These are phyloP conservation scores for Abscondita cerata DNA, from an alignment of 2,888 invertebrate species.

Conservation along the genomic window DNA sequence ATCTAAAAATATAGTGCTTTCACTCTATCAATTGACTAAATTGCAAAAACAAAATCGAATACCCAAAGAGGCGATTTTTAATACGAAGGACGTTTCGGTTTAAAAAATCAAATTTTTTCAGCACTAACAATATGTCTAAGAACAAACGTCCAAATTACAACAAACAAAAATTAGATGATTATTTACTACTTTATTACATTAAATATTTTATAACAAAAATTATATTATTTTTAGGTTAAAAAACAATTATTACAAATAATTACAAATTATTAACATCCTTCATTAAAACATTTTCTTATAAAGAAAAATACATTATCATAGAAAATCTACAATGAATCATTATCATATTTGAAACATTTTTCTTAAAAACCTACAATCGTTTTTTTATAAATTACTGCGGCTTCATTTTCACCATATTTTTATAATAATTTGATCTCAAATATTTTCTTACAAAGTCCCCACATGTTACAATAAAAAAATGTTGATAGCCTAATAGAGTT, in stretches of 20 bases:
- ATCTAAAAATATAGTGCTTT: conserved; percentile 26
- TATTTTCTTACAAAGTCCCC: conserved; percentile 30
- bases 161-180: conserved; percentile 34
- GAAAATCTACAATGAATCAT: conserved; percentile 54
- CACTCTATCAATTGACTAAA: conserved; percentile 22
- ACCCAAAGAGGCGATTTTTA: conserved; percentile 29
- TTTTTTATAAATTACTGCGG: conserved; percentile 8
- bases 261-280: conserved; percentile 55
- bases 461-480: conserved; percentile 27
- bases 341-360: conserved; percentile 36
- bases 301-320: conserved; percentile 55
- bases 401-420: conserved; percentile 7
- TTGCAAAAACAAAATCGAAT: conserved; percentile 15
- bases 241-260: conserved; percentile 59
- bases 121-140: conserved; percentile 16
- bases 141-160: conserved; percentile 18
- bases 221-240: conserved; percentile 50
- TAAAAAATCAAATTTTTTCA: conserved; percentile 32
- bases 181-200: conserved; percentile 36
- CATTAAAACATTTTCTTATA: conserved; percentile 57
- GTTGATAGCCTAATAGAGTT: conserved; percentile 19
- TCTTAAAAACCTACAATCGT: conserved; percentile 28
- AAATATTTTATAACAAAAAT: conserved; percentile 57
- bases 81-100: conserved; percentile 24
- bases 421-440: conserved; percentile 35